Percentiles rank a stretch among this genome's conserved stretches.
These are phyloP conservation scores for Gonioctena quinquepunctata DNA, from an alignment of 1,140 invertebrate species.

Conservation along the genomic window DNA sequence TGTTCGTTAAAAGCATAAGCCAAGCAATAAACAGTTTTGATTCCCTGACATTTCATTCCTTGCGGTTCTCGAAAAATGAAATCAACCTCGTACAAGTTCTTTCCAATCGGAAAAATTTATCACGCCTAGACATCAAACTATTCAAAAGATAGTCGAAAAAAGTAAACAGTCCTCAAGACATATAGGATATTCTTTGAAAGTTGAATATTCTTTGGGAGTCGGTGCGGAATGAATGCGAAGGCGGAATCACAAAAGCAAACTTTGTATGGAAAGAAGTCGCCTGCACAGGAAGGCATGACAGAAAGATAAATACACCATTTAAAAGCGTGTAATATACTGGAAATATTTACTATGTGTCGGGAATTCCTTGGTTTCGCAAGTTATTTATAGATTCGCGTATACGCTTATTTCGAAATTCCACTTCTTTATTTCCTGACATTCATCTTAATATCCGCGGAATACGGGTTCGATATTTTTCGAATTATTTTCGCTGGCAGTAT, in stretches of 20 bases:
- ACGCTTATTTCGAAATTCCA: neutral
- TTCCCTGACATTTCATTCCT: too few species aligned
- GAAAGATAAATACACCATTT: conserved; percentile 36
- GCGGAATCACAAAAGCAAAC: conserved; percentile 37
- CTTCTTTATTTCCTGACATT: neutral
- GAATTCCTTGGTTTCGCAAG: conserved; percentile 24
- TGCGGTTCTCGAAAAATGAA: too few species aligned
- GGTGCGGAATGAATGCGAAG: neutral
- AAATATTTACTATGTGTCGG: conserved; percentile 27
- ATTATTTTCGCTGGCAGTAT: neutral
- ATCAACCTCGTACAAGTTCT: neutral
- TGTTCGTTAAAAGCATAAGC: too few species aligned
- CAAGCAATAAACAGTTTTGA: too few species aligned
- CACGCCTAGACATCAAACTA: neutral
- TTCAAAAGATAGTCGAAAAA: neutral
- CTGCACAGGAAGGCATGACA: conserved; percentile 30
- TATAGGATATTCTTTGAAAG: too few species aligned
- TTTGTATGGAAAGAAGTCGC: conserved; percentile 34
- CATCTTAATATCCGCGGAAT: neutral
- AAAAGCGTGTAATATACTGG: conserved; percentile 35
- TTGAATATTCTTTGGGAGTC: neutral
- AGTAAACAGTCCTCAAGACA: neutral
- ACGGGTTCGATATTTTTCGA: neutral
- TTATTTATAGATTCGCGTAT: conserved; percentile 28
- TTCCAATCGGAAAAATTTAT: neutral